phyloP scores from a whole-genome alignment of 2,113 vertebrate genomes.

The Corythaeola cristata region DNA sequence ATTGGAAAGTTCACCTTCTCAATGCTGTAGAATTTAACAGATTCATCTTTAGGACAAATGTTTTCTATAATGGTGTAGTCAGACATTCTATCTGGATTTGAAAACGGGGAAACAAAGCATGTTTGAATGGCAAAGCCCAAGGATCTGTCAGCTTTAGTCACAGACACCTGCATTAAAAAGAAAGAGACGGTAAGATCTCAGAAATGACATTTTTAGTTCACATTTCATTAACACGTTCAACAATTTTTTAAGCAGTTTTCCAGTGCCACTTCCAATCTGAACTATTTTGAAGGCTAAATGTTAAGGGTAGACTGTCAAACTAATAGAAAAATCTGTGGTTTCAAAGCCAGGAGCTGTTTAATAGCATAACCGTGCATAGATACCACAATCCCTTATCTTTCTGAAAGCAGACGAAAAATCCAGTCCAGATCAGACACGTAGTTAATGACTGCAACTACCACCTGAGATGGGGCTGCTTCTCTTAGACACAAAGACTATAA shows the following conservation, averaged over 20 bases:
- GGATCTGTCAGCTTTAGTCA: slow-evolving; percentile 83
- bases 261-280: slow-evolving; percentile 9
- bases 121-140: slow-evolving; percentile 90
- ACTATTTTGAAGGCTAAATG: slow-evolving; percentile 1
- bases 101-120: slow-evolving; percentile 86
- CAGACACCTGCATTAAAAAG: slow-evolving; percentile 80
- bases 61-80: slow-evolving; percentile 91
- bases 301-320: neutral
- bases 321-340: neutral
- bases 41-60: slow-evolving; percentile 91
- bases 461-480: neutral
- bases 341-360: slow-evolving; percentile 36
- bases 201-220: slow-evolving; percentile 10
- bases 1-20: slow-evolving; percentile 70
- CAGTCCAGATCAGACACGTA: neutral
- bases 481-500: neutral
- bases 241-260: slow-evolving; percentile 6
- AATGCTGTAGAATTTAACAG: slow-evolving; percentile 80
- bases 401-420: neutral
- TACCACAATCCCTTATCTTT: neutral
- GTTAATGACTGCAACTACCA: neutral
- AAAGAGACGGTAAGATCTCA: slow-evolving; percentile 18
- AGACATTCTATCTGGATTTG: slow-evolving; percentile 77
- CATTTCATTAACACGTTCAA: slow-evolving; percentile 35
- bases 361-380: neutral